phyloP scores from a whole-genome alignment of 2,888 invertebrate species.

The Dione juno region DNA sequence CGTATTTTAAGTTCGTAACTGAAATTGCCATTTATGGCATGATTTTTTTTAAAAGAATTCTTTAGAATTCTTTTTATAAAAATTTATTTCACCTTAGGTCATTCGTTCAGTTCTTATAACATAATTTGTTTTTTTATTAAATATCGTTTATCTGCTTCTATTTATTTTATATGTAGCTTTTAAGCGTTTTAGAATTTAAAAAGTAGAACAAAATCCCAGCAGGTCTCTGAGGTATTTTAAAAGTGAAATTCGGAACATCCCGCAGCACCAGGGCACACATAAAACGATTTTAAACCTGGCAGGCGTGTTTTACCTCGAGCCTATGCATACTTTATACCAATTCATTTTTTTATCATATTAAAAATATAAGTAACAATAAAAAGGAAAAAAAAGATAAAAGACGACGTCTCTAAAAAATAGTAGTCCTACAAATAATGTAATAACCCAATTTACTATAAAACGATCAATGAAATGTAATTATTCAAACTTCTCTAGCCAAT shows the following conservation, averaged over 20 bases:
- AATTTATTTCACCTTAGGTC: no score
- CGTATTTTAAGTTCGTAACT: no score
- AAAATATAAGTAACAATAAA: not conserved
- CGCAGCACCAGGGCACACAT: slow-evolving; percentile 20
- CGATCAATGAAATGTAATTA: not conserved
- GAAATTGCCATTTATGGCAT: no score
- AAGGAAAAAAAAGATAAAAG: no score
- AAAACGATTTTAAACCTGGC: slow-evolving; percentile 51
- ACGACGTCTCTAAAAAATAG: no score
- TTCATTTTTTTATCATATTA: slow-evolving; percentile 1
- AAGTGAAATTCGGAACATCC: slow-evolving; percentile 20
- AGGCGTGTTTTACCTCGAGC: slow-evolving; percentile 45
- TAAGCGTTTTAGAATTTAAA: not conserved
- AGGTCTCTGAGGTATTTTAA: slow-evolving; percentile 22
- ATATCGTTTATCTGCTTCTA: not conserved
- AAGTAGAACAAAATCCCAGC: not conserved
- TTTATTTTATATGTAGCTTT: slow-evolving; percentile 20
- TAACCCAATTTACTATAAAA: not conserved
- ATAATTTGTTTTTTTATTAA: no score
- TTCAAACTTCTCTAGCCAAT: not conserved
- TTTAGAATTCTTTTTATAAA: no score
- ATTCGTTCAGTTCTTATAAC: no score
- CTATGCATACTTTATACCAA: slow-evolving; percentile 13
- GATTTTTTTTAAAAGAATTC: no score
- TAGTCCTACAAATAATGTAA: no score